Conservation (phyloP, 1,140 invertebrate genomes). For the Trypoxylus dichotomus region DNA sequence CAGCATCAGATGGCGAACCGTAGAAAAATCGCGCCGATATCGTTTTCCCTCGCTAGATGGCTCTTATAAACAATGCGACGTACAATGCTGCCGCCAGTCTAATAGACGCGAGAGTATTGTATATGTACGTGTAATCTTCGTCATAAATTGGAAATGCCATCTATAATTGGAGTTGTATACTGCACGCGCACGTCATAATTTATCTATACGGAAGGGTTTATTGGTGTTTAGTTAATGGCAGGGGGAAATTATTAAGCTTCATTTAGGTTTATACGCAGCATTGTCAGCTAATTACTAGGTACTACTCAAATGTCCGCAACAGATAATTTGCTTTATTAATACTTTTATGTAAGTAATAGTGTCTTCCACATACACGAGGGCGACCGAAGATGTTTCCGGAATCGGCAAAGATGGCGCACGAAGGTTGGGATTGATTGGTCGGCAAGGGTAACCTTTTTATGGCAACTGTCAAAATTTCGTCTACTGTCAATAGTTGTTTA, state of each 20-base stretch:
- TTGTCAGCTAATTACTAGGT: too few species aligned
- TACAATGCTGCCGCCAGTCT: background rate
- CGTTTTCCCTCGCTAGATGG: constrained; percentile 2
- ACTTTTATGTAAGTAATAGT: too few species aligned
- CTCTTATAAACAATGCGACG: background rate
- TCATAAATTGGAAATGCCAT: background rate
- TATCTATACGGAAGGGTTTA: constrained; percentile 14
- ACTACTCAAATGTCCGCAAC: too few species aligned
- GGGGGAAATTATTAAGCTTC: background rate
- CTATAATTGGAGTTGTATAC: constrained; percentile 5
- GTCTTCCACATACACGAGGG: too few species aligned
- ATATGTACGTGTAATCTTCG: constrained; percentile 5
- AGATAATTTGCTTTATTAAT: too few species aligned
- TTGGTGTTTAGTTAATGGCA: background rate
- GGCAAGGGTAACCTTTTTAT: too few species aligned
- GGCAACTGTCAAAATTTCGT: too few species aligned
- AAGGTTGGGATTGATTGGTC: too few species aligned
- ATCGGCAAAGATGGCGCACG: too few species aligned
- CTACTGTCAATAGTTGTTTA: too few species aligned
- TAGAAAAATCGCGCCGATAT: background rate
- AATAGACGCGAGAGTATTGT: background rate
- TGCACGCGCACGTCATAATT: background rate
- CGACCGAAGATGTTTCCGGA: too few species aligned
- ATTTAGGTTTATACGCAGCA: too few species aligned
- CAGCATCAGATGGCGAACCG: background rate